Evolutionary conservation across 2,797 vertebrate genomes (phyloP).

Genomic region (Acanthopagrus latus): DNA sequence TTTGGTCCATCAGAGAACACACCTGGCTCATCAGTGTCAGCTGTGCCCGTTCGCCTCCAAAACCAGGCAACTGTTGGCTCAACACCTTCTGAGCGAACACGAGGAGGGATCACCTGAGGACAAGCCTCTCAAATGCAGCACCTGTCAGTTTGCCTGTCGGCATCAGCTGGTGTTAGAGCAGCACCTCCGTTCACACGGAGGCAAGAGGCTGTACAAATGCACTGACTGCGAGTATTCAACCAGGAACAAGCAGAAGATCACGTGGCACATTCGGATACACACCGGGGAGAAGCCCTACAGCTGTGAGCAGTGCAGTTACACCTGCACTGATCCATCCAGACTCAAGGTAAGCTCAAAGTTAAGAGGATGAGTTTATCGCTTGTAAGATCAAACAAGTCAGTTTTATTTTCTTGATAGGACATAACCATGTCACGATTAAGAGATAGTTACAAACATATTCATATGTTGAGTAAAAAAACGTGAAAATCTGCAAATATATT

Average conservation of each 20-base stretch:
- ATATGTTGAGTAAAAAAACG: neutral
- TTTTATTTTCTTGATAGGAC: neutral
- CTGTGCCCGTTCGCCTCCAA: slow-evolving; percentile 90
- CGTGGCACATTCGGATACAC: slow-evolving; percentile 96
- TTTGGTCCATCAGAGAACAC: slow-evolving; percentile 86
- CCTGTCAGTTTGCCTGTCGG: slow-evolving; percentile 90
- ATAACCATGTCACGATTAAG: neutral
- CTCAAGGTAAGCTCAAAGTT: slow-evolving; percentile 89
- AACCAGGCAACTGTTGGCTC: slow-evolving; percentile 88
- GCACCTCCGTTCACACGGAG: slow-evolving; percentile 93
- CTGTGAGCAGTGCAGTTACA: slow-evolving; percentile 93
- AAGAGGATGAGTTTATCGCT: neutral
- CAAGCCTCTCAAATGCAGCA: slow-evolving; percentile 88
- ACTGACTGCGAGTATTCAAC: slow-evolving; percentile 93
- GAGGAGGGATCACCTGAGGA: slow-evolving; percentile 83
- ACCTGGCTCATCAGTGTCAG: slow-evolving; percentile 89
- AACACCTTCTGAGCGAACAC: slow-evolving; percentile 90
- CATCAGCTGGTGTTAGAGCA: slow-evolving; percentile 95
- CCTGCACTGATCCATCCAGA: slow-evolving; percentile 94
- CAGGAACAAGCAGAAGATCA: slow-evolving; percentile 97
- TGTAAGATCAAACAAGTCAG: neutral
- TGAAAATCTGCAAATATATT: neutral
- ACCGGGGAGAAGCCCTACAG: slow-evolving; percentile 97
- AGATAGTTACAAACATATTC: neutral
- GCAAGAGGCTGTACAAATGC: slow-evolving; percentile 94